A percentile compares a stretch with the other conserved stretches of the same genome.
Evolutionary conservation across 2,797 vertebrate genomes (phyloP).

Genomic region (Otolemur crassicaudatus): DNA sequence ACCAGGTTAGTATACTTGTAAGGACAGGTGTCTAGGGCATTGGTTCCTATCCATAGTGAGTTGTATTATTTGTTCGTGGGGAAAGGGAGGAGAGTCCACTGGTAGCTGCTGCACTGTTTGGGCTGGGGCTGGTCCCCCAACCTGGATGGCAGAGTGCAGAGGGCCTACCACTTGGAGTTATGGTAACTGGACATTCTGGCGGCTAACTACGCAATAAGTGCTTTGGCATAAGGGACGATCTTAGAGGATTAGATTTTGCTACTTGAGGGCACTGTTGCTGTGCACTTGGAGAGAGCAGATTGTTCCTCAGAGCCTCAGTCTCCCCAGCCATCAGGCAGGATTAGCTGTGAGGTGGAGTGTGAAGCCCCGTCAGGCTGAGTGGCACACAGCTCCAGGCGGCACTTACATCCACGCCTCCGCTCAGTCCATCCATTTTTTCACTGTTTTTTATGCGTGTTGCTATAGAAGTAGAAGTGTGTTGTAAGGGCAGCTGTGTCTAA

Average conservation of each 20-base stretch:
- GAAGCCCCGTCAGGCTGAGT: accelerated
- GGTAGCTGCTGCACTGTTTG: accelerated
- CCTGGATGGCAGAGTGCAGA: accelerated
- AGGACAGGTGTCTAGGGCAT: background rate
- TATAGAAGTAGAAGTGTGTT: background rate
- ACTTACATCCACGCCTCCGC: accelerated
- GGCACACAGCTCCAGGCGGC: accelerated
- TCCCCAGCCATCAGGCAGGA: background rate
- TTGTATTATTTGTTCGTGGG: background rate
- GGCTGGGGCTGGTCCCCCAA: accelerated
- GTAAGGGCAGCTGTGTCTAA: background rate
- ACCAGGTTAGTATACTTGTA: accelerated
- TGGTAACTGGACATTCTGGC: background rate
- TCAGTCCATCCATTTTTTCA: accelerated
- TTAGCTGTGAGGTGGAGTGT: background rate
- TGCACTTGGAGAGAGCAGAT: background rate
- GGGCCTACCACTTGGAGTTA: background rate
- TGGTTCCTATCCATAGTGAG: background rate
- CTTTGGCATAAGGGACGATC: background rate
- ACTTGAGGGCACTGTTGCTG: background rate
- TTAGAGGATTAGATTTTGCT: background rate
- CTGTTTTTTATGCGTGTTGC: background rate
- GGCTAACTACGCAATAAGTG: background rate
- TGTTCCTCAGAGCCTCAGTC: background rate
- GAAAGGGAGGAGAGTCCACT: background rate